Percentiles rank a stretch among this genome's conserved stretches.
Conservation (phyloP, 2,888 invertebrate genomes). For the Hyposoter dolosus region DNA sequence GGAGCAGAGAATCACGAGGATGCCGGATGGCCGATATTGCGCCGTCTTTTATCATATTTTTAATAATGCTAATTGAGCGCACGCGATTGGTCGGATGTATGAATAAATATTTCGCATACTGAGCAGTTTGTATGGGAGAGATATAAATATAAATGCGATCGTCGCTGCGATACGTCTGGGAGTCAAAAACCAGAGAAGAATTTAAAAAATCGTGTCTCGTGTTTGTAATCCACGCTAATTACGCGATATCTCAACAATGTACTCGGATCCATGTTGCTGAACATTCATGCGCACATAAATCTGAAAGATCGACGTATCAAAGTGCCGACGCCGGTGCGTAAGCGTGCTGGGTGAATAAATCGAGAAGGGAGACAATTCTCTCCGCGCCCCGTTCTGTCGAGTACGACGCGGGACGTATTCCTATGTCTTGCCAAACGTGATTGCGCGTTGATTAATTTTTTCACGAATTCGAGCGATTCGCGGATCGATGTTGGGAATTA, state of each 20-base stretch:
- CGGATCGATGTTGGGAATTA: background rate
- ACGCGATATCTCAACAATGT: slow-evolving; percentile 39
- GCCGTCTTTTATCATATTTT: slow-evolving; percentile 55
- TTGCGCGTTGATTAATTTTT: background rate
- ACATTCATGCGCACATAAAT: background rate
- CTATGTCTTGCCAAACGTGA: background rate
- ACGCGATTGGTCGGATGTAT: slow-evolving; percentile 13
- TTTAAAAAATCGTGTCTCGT: background rate
- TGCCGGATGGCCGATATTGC: slow-evolving; percentile 58
- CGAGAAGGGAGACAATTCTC: background rate
- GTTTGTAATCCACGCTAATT: slow-evolving; percentile 29
- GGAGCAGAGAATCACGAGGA: slow-evolving; percentile 57
- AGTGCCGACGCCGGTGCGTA: background rate
- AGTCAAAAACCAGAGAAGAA: background rate
- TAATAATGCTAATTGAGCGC: slow-evolving; percentile 55
- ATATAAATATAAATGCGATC: background rate
- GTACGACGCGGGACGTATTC: background rate
- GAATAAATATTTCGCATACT: slow-evolving; percentile 23
- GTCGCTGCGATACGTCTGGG: background rate
- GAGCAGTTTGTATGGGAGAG: background rate
- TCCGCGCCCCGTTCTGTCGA: too few species aligned
- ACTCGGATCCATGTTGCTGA: slow-evolving; percentile 5
- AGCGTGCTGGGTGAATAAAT: background rate
- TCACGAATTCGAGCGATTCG: background rate
- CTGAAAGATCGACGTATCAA: background rate